Percentiles rank a stretch among this genome's conserved stretches.
Conservation (phyloP, 1,140 invertebrate species). For the Heliconius hewitsoni region DNA sequence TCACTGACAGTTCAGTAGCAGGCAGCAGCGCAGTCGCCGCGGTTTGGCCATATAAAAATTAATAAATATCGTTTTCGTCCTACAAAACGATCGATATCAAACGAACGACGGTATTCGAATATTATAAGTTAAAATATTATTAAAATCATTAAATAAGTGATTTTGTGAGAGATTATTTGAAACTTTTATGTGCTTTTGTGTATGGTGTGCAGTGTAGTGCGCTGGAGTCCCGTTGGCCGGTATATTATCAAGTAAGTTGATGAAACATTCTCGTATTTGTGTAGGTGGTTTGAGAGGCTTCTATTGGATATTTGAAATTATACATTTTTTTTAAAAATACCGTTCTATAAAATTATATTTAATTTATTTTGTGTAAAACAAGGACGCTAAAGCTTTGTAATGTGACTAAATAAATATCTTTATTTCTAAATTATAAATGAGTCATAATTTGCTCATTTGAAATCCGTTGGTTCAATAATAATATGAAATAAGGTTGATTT, state of each 20-base stretch:
- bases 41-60: constrained; percentile 32
- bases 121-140: constrained; percentile 14
- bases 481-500: constrained; percentile 1
- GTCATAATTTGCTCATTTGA: not conserved
- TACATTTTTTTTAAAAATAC: not conserved
- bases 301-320: constrained; percentile 27
- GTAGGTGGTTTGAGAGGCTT: constrained; percentile 45
- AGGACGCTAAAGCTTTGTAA: not conserved
- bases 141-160: constrained; percentile 37
- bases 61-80: constrained; percentile 29
- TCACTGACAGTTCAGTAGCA: constrained; percentile 73
- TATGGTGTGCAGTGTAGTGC: constrained; percentile 51
- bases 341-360: not conserved
- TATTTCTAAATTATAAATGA: not conserved
- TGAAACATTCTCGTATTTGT: constrained; percentile 50
- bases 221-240: constrained; percentile 68
- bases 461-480: not conserved
- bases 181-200: constrained; percentile 53
- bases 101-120: constrained; percentile 64
- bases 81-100: constrained; percentile 46
- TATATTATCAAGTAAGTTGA: constrained; percentile 61
- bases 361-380: not conserved
- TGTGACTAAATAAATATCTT: not conserved
- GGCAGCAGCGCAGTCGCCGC: constrained; percentile 46
- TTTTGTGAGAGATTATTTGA: constrained; percentile 42